These are phyloP conservation scores for Polylopha cassiicola DNA, from an alignment of 2,888 invertebrate genomes.

Conservation along the genomic window DNA sequence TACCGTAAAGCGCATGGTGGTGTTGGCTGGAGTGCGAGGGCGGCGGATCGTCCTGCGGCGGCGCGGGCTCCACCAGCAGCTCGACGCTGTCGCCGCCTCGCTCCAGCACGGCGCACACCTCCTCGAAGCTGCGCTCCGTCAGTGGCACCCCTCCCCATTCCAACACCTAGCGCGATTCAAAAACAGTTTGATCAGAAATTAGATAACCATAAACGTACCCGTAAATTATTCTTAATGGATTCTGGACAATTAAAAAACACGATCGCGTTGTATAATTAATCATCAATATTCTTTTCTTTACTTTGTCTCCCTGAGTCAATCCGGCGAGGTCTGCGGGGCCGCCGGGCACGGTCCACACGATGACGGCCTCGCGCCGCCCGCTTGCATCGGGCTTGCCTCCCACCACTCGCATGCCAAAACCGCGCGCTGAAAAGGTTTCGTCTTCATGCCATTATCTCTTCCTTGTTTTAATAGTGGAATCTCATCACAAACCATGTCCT, in stretches of 20 bases:
- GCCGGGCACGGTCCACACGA: conserved; percentile 94
- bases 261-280: not conserved
- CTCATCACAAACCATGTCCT: too few relatives aligned
- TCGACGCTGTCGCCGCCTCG: conserved; percentile 91
- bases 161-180: conserved; percentile 78
- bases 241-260: too few relatives aligned
- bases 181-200: not conserved
- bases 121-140: conserved; percentile 94
- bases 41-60: conserved; percentile 81
- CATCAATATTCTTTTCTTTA: conserved; percentile 43
- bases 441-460: too few relatives aligned
- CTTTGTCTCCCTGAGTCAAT: conserved; percentile 92
- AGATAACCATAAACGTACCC: too few relatives aligned
- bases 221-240: not conserved
- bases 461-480: too few relatives aligned
- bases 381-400: conserved; percentile 93
- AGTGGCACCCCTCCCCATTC: conserved; percentile 95
- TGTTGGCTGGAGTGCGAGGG: conserved; percentile 45
- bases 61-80: conserved; percentile 89
- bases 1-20: conserved; percentile 80
- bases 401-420: conserved; percentile 96
- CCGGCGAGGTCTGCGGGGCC: conserved; percentile 95
- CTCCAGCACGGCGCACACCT: conserved; percentile 93
- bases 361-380: conserved; percentile 91
- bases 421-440: conserved; percentile 80